Base-by-base conservation (phyloP, 2,888 invertebrate species). In the Drosophila seclusa region DNA sequence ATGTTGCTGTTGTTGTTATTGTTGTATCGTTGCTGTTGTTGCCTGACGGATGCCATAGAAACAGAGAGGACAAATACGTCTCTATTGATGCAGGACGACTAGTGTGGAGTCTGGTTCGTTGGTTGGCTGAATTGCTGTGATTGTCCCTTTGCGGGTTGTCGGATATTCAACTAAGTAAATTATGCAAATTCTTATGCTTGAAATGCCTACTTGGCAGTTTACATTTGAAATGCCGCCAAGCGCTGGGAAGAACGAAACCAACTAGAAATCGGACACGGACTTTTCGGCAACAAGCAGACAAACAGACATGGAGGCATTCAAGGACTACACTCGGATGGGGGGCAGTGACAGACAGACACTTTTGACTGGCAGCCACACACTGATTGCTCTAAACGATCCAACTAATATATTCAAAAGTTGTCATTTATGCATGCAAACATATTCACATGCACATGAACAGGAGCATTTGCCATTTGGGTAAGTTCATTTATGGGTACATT, bases 151-250 rank as follows among this genome's bases (percentile, higher is more conserved):
- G 79, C 72, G 76, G 83, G 63, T 68, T 77, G 81, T 83, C 81
- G 78, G 81, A 65, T 73, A 77, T 72, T 80, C 79, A 77, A 70
- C 75, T 83, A 73, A 79, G 87, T 86, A 85, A 87, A 87, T 86
- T 86, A 86, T 86, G 85, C 78, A 85, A 87, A 87, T 87, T 80
- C 76, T 67, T 73, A 74, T 77, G 73, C 58, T 74, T 76, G 66
- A 85, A 85, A 75, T 78, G 85, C 83, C 85, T 82, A 85, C 80
- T 87, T 85, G 85, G 85, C 87, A 83, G 78, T 85, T 78, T 82
- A 77, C 76, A 80, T 82, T 80, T 73, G 75, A 73, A 82, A 75
- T 76, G 76, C 59, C 69, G 58, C 32, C 66, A 54, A 73, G 57
- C 67, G 55, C 53, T 45, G 72, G 58, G 49, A 27, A 52, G 54